Conservation (phyloP, 2,888 invertebrate genomes). For the Microctonus hyperodae region DNA sequence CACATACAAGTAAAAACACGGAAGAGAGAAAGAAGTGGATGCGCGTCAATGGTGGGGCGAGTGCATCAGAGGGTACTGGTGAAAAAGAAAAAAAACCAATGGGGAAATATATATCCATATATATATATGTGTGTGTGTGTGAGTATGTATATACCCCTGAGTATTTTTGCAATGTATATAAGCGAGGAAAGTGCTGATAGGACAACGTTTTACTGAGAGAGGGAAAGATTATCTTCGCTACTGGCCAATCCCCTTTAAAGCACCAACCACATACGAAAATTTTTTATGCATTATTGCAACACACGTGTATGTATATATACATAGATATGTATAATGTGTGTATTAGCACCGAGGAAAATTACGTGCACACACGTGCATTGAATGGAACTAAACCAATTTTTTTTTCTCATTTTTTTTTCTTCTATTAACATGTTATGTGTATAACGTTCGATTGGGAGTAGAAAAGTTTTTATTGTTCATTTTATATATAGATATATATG, state of each 20-base stretch:
- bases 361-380: not conserved
- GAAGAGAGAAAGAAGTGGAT: conserved; percentile 7
- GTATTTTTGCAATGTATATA: conserved; percentile 27
- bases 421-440: not conserved
- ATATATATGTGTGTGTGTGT: conserved; percentile 14
- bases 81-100: conserved; percentile 10
- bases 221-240: conserved; percentile 38
- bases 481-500: not conserved
- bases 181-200: conserved; percentile 44
- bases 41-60: not conserved
- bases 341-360: conserved; percentile 21
- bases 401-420: not conserved
- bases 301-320: conserved; percentile 23
- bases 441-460: not conserved
- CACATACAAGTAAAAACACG: not conserved
- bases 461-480: conserved; percentile 3
- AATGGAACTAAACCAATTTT: not conserved
- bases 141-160: conserved; percentile 7
- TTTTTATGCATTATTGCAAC: conserved; percentile 25
- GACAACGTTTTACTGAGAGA: conserved; percentile 35
- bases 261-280: conserved; percentile 15
- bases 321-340: not conserved
- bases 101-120: conserved; percentile 8
- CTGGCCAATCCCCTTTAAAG: conserved; percentile 38
- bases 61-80: conserved; percentile 20